Conservation (phyloP, 2,888 invertebrate genomes). For the Leucophenga montana region DNA sequence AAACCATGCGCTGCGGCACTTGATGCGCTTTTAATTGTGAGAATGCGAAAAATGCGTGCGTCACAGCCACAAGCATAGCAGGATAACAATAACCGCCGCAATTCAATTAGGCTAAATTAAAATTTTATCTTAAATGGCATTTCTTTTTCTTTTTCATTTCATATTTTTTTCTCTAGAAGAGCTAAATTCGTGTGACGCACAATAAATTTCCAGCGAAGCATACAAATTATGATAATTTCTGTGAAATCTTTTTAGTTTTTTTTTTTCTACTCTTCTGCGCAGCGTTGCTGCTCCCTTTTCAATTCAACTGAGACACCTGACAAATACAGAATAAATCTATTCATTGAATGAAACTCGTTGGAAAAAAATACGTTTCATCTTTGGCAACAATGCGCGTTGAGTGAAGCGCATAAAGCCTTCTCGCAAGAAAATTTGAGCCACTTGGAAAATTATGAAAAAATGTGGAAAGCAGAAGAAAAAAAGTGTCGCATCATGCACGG, state of each 20-base stretch:
- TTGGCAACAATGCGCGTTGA: constrained; percentile 50
- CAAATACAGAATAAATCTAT: constrained; percentile 31
- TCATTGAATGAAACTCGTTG: constrained; percentile 18
- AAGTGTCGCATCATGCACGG: constrained; percentile 61
- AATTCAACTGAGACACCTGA: constrained; percentile 49
- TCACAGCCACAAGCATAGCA: background rate
- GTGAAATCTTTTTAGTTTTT: constrained; percentile 43
- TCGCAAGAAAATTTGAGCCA: constrained; percentile 41
- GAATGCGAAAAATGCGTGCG: background rate
- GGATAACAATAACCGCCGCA: background rate
- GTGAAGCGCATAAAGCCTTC: constrained; percentile 34
- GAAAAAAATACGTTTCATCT: constrained; percentile 59
- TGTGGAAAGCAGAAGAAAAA: constrained; percentile 38
- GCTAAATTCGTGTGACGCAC: constrained; percentile 4
- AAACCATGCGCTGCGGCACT: constrained; percentile 33
- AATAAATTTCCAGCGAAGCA: constrained; percentile 40
- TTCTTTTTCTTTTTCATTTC: background rate
- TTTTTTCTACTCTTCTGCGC: background rate
- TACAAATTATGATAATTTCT: constrained; percentile 59
- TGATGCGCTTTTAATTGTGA: constrained; percentile 56
- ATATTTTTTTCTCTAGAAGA: no score
- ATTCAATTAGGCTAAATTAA: constrained; percentile 3
- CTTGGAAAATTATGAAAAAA: constrained; percentile 54
- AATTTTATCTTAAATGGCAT: background rate
- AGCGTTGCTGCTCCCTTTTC: background rate